phyloP scores from a whole-genome alignment of 2,797 vertebrate genomes.

The Muraenolepis orangiensis region DNA sequence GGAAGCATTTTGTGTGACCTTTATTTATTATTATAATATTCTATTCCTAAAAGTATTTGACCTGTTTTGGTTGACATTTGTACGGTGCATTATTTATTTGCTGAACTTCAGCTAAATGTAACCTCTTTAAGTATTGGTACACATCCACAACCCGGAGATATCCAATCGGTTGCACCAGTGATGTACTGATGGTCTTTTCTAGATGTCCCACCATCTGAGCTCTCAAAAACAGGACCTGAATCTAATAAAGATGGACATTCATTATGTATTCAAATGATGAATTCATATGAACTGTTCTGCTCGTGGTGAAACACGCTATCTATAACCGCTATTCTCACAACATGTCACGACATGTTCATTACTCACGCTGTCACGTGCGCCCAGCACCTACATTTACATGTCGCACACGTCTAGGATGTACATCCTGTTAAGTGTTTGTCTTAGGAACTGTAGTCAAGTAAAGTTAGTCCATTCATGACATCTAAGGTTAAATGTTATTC shows the following conservation, averaged over 20 bases:
- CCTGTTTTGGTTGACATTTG: not conserved
- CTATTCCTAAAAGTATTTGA: not conserved
- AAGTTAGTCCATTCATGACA: not conserved
- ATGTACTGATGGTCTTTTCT: not conserved
- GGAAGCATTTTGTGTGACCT: not conserved
- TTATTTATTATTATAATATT: not conserved
- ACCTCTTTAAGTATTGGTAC: not conserved
- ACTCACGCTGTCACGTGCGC: not conserved
- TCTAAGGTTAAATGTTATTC: not conserved
- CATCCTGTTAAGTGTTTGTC: not conserved
- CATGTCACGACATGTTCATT: not conserved
- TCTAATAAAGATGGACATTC: not conserved
- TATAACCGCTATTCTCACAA: not conserved
- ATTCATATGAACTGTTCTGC: not conserved
- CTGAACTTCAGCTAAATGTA: not conserved
- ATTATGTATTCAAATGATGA: not conserved
- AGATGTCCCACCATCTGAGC: not conserved
- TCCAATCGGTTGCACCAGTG: not conserved
- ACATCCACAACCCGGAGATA: not conserved
- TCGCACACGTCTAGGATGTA: no score
- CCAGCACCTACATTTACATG: not conserved
- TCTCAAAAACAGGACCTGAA: not conserved
- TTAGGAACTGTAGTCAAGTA: not conserved
- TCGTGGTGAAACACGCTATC: not conserved
- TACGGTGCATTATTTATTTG: not conserved